These are phyloP conservation scores for Ganaspis sp. DNA, from an alignment of 1,140 invertebrate genomes.

Conservation along the genomic window DNA sequence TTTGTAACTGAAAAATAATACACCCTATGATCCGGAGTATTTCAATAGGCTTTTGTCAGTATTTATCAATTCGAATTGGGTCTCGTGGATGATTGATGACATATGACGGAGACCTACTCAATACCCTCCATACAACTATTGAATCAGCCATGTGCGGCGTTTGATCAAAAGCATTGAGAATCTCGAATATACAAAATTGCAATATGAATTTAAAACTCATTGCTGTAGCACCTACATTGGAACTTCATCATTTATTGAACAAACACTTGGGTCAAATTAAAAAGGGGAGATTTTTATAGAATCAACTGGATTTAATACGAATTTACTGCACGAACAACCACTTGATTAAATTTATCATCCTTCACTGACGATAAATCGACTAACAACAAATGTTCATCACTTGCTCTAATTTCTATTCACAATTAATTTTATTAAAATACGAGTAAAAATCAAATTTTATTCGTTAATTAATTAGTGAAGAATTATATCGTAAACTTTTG, in stretches of 20 bases:
- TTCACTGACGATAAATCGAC: not conserved
- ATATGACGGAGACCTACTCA: not conserved
- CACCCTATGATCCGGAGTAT: not conserved
- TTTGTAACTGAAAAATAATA: not conserved
- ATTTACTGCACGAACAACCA: not conserved
- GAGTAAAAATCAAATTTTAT: too few species aligned
- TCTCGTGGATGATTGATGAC: not conserved
- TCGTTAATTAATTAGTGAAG: too few species aligned
- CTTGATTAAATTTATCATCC: not conserved
- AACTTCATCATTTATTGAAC: not conserved
- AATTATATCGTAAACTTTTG: too few species aligned
- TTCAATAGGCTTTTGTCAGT: not conserved
- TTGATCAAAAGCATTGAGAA: slow-evolving; percentile 1
- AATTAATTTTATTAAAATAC: too few species aligned
- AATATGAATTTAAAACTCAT: slow-evolving; percentile 3
- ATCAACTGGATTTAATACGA: not conserved
- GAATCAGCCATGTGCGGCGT: not conserved
- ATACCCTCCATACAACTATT: not conserved
- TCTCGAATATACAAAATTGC: slow-evolving; percentile 6
- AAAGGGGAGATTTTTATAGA: not conserved
- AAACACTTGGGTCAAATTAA: not conserved
- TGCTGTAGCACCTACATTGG: not conserved
- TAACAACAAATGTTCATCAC: not conserved
- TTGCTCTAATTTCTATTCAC: too few species aligned
- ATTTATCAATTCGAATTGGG: slow-evolving; percentile 6